Evolutionary conservation across 2,797 vertebrate species (phyloP).

Genomic region (Gymnoscopelus microlampas): DNA sequence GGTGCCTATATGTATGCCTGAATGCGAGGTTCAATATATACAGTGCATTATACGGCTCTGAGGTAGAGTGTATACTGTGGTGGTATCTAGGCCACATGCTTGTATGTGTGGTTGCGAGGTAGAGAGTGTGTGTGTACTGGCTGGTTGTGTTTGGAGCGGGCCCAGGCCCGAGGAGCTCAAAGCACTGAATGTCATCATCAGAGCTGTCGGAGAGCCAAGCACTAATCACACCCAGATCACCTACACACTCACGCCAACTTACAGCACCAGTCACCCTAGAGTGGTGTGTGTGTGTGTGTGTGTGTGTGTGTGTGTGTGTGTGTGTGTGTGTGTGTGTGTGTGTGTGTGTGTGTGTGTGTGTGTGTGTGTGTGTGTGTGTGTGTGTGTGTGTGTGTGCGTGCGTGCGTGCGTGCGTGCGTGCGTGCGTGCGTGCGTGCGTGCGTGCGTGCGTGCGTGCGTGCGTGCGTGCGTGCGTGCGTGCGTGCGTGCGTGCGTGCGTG

Average conservation of each 20-base stretch:
- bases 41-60: not conserved
- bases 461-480: constrained; percentile 56
- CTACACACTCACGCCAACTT: constrained; percentile 83
- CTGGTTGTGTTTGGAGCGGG: constrained; percentile 78
- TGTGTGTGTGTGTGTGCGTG: constrained; percentile 59
- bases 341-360: constrained; percentile 7
- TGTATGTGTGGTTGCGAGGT: constrained; percentile 71
- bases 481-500: not conserved
- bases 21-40: not conserved
- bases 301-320: constrained; percentile 25
- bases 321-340: constrained; percentile 22
- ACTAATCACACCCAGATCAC: constrained; percentile 89
- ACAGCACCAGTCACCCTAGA: constrained; percentile 76
- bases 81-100: constrained; percentile 66
- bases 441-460: constrained; percentile 25
- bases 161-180: constrained; percentile 82
- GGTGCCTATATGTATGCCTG: not conserved
- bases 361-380: constrained; percentile 2
- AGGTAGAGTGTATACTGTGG: not conserved
- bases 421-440: too few species aligned
- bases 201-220: constrained; percentile 82
- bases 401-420: constrained; percentile 2
- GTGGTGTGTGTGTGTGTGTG: constrained; percentile 54
- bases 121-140: constrained; percentile 66
- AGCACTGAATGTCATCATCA: constrained; percentile 87